Evolutionary conservation across 2,113 vertebrate genomes (phyloP), one percentile per base, ranked within the genome.

Genomic region (Arenaria interpres): DNA sequence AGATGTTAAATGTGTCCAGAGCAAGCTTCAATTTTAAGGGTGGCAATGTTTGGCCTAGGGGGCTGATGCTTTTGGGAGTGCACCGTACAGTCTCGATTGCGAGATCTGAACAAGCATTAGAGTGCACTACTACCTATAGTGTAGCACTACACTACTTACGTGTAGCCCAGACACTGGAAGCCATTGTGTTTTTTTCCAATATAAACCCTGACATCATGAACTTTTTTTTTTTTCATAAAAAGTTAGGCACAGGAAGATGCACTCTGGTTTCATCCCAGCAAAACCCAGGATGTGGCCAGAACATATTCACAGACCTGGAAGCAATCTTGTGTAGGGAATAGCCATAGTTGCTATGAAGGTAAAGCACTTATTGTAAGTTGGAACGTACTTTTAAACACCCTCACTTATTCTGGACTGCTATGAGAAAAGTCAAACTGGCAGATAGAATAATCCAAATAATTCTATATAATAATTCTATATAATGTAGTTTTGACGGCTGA

Each of bases 131-230:
- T 45, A 45, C 45, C 20, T 45, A 45, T 9, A 45, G 45, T 45
- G 45, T 45, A 45, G 45, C 45, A 45, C 18, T 18, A 45, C 45
- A 19, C 17, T 19, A 17, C 43, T 45, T 84, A 22, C 45, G 7
- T 19, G 28, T 37, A 80, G 27, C n/a, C 32, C 43, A 74, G 39
- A 27, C 1, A 0, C 39, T 88, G 45, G 17, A 8, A 54, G 32
- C 6, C 1, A 0, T 13, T 59, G 32, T 4, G 2, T 0, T 7
- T 25, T 68, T 64, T 37, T 21, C 35, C 48, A 9, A 1, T 35
- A 27, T 27, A 45, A 77, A 54, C 11, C 24, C 54, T 69, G 54
- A n/a, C 32, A 35, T 22, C 1, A 4, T 54, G 7, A n/a, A 45
- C 13, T 43, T 13, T 45, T 19, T 17, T n/a, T 62, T 39, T 50